Conservation (phyloP, 2,113 vertebrate species). For the Hypomesus transpacificus region DNA sequence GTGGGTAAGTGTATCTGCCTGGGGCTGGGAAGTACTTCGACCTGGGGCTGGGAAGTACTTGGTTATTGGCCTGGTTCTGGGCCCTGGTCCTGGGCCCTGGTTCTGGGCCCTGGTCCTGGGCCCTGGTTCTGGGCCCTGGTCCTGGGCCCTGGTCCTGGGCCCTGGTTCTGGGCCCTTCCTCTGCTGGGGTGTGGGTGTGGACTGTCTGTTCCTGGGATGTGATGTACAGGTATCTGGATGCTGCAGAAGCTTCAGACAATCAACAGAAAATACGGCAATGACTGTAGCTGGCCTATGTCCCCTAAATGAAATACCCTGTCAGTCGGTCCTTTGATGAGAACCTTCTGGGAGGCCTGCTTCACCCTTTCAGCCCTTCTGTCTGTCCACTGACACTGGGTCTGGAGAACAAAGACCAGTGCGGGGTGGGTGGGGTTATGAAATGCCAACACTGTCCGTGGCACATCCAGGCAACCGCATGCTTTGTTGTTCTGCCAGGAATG, state of each 20-base stretch:
- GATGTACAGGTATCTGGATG: too few relatives aligned
- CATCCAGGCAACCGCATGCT: conserved; percentile 59
- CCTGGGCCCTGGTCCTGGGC: too few relatives aligned
- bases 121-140: too few relatives aligned
- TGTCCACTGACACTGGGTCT: conserved; percentile 47
- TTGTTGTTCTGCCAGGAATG: conserved; percentile 73
- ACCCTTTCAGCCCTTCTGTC: conserved; percentile 48
- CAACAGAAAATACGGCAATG: background rate
- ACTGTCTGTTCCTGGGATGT: background rate
- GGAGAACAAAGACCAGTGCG: conserved; percentile 49
- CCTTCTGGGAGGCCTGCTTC: conserved; percentile 43
- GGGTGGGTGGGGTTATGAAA: conserved; percentile 50
- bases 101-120: too few relatives aligned
- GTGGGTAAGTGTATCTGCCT: conserved; percentile 37
- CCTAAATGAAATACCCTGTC: background rate
- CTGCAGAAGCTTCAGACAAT: background rate
- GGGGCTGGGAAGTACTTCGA: conserved; percentile 19
- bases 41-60: too few relatives aligned
- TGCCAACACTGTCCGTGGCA: conserved; percentile 59
- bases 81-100: too few relatives aligned
- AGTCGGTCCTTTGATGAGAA: conserved; percentile 40
- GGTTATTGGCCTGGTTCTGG: too few relatives aligned
- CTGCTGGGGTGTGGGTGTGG: background rate
- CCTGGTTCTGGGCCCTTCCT: too few relatives aligned
- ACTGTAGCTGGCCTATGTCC: background rate